Percentiles rank a stretch among this genome's conserved stretches.
Conservation (phyloP, 2,797 vertebrate genomes). For the Loriculus beryllinus region DNA sequence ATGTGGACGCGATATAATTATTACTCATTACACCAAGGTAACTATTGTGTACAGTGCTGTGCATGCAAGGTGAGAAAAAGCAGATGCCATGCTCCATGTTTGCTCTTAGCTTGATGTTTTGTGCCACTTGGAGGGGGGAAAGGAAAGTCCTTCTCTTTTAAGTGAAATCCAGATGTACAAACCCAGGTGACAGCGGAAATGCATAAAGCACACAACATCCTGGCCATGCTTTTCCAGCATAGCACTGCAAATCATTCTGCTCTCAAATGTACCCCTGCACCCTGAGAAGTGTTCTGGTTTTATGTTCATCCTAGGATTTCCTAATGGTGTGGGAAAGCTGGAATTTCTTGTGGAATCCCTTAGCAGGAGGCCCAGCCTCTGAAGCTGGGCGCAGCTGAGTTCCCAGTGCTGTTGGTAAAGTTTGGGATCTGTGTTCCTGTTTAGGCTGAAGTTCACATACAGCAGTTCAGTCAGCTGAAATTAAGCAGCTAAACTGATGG, state of each 20-base stretch:
- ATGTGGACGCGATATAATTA: fast-evolving
- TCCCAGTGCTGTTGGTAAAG: not conserved
- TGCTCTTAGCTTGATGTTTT: not conserved
- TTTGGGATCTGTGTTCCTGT: not conserved
- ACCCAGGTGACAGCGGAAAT: not conserved
- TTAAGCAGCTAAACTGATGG: not conserved
- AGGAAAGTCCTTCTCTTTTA: not conserved
- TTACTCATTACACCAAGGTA: not conserved
- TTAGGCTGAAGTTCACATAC: not conserved
- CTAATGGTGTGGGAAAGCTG: not conserved
- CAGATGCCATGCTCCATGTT: not conserved
- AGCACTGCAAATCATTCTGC: not conserved
- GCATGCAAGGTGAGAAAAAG: not conserved
- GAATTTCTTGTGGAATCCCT: not conserved
- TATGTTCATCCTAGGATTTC: not conserved
- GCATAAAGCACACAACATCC: fast-evolving
- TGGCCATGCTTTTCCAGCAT: not conserved
- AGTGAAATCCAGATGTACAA: not conserved
- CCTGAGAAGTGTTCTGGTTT: not conserved
- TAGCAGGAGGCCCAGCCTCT: not conserved
- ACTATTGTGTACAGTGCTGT: fast-evolving
- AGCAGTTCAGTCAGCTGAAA: not conserved
- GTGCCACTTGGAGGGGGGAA: not conserved
- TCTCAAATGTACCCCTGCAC: not conserved
- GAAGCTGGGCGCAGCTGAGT: not conserved